phyloP scores from a whole-genome alignment of 1,140 invertebrate species.

The Drosophila neocordata region DNA sequence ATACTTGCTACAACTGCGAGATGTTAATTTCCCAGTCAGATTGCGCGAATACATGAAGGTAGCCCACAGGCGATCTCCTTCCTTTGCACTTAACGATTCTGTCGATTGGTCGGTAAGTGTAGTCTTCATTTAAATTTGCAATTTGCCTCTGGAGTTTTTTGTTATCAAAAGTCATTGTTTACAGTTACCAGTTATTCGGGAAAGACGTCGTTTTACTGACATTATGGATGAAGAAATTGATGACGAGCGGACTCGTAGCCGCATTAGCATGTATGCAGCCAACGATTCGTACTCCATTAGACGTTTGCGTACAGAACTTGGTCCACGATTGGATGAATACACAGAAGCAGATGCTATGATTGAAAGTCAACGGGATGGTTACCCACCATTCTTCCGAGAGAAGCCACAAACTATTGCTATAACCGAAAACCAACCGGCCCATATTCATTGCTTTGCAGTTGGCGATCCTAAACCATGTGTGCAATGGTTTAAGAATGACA shows the following conservation, averaged over 20 bases:
- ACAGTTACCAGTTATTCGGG: conserved; percentile 93
- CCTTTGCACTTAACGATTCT: conserved; percentile 86
- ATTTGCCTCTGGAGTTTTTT: background rate
- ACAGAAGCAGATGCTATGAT: conserved; percentile 93
- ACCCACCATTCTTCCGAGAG: conserved; percentile 91
- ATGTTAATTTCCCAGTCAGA: conserved; percentile 95
- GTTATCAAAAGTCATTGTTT: background rate
- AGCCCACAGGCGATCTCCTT: conserved; percentile 89
- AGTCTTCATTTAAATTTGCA: too few relatives aligned
- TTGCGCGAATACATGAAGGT: conserved; percentile 97
- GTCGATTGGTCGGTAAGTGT: conserved; percentile 89
- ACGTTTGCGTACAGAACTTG: conserved; percentile 91
- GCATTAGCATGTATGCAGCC: conserved; percentile 90
- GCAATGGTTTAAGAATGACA: conserved; percentile 98
- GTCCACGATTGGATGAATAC: conserved; percentile 90
- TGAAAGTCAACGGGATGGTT: conserved; percentile 90
- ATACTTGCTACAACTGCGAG: conserved; percentile 95
- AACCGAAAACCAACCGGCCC: conserved; percentile 89
- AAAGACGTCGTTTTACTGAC: conserved; percentile 95
- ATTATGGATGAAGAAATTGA: conserved; percentile 98
- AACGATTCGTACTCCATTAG: conserved; percentile 88
- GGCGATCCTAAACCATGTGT: conserved; percentile 94
- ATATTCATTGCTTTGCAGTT: conserved; percentile 92
- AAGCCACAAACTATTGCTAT: conserved; percentile 91
- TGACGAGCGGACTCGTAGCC: conserved; percentile 90